Base-by-base conservation (phyloP, 2,797 vertebrate genomes). In the Anguilla megastoma region DNA sequence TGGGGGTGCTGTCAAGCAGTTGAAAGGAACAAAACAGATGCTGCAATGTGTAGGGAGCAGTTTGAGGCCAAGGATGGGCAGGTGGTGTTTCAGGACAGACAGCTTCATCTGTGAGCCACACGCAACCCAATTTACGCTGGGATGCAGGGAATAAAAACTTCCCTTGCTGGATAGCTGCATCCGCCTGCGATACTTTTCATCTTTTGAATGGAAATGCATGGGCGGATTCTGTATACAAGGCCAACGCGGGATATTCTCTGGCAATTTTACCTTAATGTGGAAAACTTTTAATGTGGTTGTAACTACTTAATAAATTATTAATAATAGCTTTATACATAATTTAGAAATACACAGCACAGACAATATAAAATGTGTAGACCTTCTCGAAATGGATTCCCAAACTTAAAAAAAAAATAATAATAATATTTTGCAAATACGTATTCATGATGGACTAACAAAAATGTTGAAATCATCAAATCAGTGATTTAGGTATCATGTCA, bases 1-100 rank as follows among this genome's bases (percentile, higher is more conserved):
- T 33, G 21, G 18, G 48, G 76, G 56, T 16, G 18, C 79, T 89
- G 85, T 58, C 88, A 89, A 88, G 56, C 27, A 14, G n/a, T 41
- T 60, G 88, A 88, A 88, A 86, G 88, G 41, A 56, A 86, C 8
- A 3, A 82, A 85, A 84, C 88, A 89, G 85, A 84, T 84, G 88
- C 50, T 74, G 66, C 60, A 27, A 48, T 89, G 79, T 76, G 82
- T 85, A 56, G 36, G 41, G 50, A 60, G 27, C 33, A 4, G 33
- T 41, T 86, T 21, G 60, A 50, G 54, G 76, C 52, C 14, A n/a
- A 66, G 69, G 84, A 45, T 74, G 84, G 60, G 21, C 76, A 60
- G 7, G 76, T 33, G 50, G 48, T 45, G 52, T 86, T 86, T 41
- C 27, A 30, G 86, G 36, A 69, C 76, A 89, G 48, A 50, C 30